phyloP scores from a whole-genome alignment of 35 echinoderm and acorn worm genomes.

The Patiria miniata region DNA sequence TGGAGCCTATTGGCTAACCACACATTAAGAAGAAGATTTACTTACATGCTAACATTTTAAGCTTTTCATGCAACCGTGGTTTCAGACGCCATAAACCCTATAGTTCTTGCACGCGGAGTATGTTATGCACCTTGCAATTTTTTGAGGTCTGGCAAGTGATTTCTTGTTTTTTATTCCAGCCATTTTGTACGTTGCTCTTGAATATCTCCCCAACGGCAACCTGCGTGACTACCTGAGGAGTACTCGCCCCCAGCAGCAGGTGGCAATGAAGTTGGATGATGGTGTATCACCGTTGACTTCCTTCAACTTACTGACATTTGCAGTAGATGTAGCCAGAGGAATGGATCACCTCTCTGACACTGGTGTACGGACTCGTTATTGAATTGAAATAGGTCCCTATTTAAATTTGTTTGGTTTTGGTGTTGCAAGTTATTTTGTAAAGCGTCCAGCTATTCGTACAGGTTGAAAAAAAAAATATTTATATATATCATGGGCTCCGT shows the following conservation, averaged over 20 bases:
- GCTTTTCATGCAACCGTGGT: too few relatives aligned
- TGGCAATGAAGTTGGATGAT: neutral
- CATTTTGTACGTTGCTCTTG: conserved; percentile 39
- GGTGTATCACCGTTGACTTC: neutral
- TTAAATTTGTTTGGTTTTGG: too few relatives aligned
- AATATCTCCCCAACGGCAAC: conserved; percentile 40
- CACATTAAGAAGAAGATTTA: neutral
- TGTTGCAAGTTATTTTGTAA: too few relatives aligned
- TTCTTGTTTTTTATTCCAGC: neutral
- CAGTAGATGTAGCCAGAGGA: conserved; percentile 34
- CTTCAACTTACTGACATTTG: conserved; percentile 38
- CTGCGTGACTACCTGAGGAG: conserved; percentile 38
- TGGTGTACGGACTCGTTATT: neutral
- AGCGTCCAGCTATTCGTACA: too few relatives aligned
- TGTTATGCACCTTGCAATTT: too few relatives aligned
- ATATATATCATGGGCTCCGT: too few relatives aligned
- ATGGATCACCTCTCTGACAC: conserved; percentile 37
- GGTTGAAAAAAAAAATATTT: too few relatives aligned
- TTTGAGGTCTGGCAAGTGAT: too few relatives aligned
- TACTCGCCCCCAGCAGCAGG: conserved; percentile 1
- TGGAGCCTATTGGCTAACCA: neutral
- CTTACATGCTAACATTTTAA: too few relatives aligned
- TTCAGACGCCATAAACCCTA: too few relatives aligned
- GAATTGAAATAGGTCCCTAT: too few relatives aligned
- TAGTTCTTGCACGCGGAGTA: too few relatives aligned